phyloP scores from a whole-genome alignment of 2,888 invertebrate genomes.

The Drosophila mimica region DNA sequence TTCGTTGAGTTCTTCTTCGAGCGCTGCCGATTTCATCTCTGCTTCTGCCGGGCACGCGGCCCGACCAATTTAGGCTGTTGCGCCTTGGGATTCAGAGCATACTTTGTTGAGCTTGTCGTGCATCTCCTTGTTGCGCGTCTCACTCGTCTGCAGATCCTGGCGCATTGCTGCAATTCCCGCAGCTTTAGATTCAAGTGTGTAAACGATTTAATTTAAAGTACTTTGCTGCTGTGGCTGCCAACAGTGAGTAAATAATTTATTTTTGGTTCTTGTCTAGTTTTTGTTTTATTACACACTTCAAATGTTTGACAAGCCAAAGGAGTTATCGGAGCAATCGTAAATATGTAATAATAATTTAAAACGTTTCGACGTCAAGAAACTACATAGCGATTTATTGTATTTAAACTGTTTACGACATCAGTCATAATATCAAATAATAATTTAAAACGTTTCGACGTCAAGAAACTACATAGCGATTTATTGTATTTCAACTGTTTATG shows the following conservation, averaged over 20 bases:
- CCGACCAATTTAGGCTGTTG: too few relatives aligned
- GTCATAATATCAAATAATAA: not conserved
- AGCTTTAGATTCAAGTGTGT: too few relatives aligned
- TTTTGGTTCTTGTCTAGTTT: not conserved
- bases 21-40: slow-evolving; percentile 69
- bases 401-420: not conserved
- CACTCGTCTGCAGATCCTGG: too few relatives aligned
- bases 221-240: too few relatives aligned
- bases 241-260: not conserved
- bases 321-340: not conserved
- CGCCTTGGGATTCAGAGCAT: too few relatives aligned
- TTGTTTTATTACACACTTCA: not conserved
- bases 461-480: not conserved
- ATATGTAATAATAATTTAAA: slow-evolving; percentile 3
- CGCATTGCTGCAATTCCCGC: too few relatives aligned
- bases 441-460: not conserved
- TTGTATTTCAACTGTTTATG: not conserved
- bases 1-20: slow-evolving; percentile 68
- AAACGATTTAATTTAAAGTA: too few relatives aligned
- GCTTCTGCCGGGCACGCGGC: slow-evolving; percentile 56
- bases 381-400: not conserved
- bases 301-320: not conserved
- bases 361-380: not conserved
- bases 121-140: too few relatives aligned
- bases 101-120: too few relatives aligned